These are phyloP conservation scores for Watersipora subatra DNA, from an alignment of 1,140 invertebrate genomes.

Conservation along the genomic window DNA sequence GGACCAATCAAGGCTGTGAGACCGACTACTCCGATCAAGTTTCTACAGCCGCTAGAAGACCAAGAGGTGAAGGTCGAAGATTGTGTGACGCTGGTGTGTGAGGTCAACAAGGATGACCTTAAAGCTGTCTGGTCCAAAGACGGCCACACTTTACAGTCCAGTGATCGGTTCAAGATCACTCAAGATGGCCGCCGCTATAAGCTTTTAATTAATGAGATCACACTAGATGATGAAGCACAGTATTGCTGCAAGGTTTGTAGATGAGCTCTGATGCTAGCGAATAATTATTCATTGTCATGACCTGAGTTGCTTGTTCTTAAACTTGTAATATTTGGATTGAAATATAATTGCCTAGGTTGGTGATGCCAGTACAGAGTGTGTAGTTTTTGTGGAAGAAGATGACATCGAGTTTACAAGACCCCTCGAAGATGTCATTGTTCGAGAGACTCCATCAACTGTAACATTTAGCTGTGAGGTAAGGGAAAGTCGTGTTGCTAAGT, in stretches of 20 bases:
- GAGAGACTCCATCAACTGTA: slow-evolving; percentile 24
- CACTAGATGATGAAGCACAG: slow-evolving; percentile 6
- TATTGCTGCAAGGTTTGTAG: slow-evolving; percentile 2
- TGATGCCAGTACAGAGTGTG: neutral
- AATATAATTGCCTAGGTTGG: too few species aligned
- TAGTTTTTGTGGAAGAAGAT: slow-evolving; percentile 17
- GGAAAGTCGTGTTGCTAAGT: too few species aligned
- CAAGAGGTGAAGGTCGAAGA: slow-evolving; percentile 14
- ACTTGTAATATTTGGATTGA: neutral
- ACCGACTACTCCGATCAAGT: slow-evolving; percentile 23
- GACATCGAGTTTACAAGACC: slow-evolving; percentile 26
- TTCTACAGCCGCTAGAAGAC: slow-evolving; percentile 23
- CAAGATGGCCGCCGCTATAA: slow-evolving; percentile 1
- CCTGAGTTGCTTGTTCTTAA: neutral
- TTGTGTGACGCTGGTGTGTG: slow-evolving; percentile 28
- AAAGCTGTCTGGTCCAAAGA: slow-evolving; percentile 75
- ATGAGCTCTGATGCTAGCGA: neutral
- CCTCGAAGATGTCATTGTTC: slow-evolving; percentile 26
- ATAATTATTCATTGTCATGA: neutral
- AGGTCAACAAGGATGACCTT: slow-evolving; percentile 60
- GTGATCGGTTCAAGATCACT: slow-evolving; percentile 5
- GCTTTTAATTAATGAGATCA: slow-evolving; percentile 4
- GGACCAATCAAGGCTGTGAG: slow-evolving; percentile 50
- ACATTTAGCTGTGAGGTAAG: slow-evolving; percentile 34
- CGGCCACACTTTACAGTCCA: slow-evolving; percentile 41